Base-by-base conservation (phyloP, 2,888 invertebrate species). In the Nymphalis c-album region DNA sequence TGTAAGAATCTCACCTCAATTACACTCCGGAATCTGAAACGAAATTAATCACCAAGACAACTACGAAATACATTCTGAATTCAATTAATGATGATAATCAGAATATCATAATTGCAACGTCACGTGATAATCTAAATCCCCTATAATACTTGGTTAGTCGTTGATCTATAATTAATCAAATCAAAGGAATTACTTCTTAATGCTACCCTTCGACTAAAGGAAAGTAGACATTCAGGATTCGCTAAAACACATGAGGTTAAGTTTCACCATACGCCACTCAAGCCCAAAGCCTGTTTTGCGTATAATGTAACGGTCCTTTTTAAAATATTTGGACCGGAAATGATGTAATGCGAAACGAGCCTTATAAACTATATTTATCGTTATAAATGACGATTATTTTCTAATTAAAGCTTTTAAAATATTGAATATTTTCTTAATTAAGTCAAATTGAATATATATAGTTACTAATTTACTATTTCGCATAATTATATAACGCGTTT, bases 211-310 rank as follows among this genome's bases (percentile, higher is more conserved):
- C 64, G 60, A 51, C 40, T 40, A 61, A 72, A 72, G 64, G 73
- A 76, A 76, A 76, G 75, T 73, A 65, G 71, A 69, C 64, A 58
- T 65, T 58, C 74, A 71, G 71, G 73, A 71, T 74, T 63, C 70
- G 64, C 69, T 70, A 67, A 68, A 72, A 72, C 67, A 66, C 71
- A 64, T 71, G 69, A 67, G 61, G 63, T 50, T 18, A 61, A 73
- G 71, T 75, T 74, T 75, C 75, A 73, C 74, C 67, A 63, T 62
- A 63, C 69, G 35, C 20, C 47, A 67, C 64, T 53, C 68, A 59
- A 55, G 58, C 47, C 60, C 59, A 60, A 69, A 71, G 67, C 71
- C 71, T 67, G 71, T 71, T 71, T 69, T 71, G 69, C 67, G 67
- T 71, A 64, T 35, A n/a, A 10, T 50, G 5, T 13, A 26, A 55